These are phyloP conservation scores for Cuculus canorus DNA, from an alignment of 2,797 vertebrate genomes.

Conservation along the genomic window DNA sequence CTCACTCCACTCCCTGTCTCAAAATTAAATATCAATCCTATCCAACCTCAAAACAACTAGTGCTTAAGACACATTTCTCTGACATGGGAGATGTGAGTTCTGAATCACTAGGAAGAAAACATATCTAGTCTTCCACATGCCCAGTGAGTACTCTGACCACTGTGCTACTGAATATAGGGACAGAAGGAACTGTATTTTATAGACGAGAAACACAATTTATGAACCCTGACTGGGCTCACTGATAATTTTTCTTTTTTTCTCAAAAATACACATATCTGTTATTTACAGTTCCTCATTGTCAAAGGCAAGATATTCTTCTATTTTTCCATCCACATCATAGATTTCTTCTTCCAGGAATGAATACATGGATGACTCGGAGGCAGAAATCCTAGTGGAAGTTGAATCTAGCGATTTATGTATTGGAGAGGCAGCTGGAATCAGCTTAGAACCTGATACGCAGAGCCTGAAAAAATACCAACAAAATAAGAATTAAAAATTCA, in stretches of 20 bases:
- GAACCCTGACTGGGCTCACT: background rate
- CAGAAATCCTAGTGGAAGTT: background rate
- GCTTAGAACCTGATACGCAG: constrained; percentile 79
- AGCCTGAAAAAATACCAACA: constrained; percentile 68
- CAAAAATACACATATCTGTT: background rate
- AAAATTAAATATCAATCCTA: background rate
- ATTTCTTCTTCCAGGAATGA: constrained; percentile 83
- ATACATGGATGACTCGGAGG: background rate
- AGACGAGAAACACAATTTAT: background rate
- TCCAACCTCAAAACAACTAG: background rate
- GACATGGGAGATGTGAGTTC: background rate
- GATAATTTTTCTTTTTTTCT: background rate
- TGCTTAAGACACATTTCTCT: background rate
- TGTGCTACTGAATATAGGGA: background rate
- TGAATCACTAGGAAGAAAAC: background rate
- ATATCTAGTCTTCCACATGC: background rate
- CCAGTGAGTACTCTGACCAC: background rate
- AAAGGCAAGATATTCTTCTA: constrained; percentile 87
- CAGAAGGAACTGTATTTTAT: background rate
- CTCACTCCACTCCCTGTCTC: background rate
- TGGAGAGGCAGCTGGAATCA: constrained; percentile 66
- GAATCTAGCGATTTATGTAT: constrained; percentile 4
- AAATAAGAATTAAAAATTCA: background rate
- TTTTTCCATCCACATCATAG: constrained; percentile 82
- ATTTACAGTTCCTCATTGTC: constrained; percentile 83